These are phyloP conservation scores for Numida meleagris DNA, from an alignment of 2,113 vertebrate species.

Conservation along the genomic window DNA sequence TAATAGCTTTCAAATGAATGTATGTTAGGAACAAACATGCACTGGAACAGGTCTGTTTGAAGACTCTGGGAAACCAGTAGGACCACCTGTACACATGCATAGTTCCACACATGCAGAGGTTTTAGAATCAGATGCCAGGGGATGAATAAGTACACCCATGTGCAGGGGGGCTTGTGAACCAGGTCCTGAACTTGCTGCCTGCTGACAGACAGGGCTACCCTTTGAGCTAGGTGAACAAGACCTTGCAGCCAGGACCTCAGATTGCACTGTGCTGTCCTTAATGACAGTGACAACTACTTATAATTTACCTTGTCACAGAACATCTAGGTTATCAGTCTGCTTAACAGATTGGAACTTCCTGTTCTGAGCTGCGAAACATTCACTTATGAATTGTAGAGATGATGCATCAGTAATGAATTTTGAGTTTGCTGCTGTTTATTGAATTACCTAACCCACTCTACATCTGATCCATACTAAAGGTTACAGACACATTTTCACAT, in stretches of 20 bases:
- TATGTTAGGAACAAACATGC: background rate
- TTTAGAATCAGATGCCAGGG: background rate
- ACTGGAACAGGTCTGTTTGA: background rate
- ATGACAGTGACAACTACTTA: background rate
- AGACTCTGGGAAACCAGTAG: background rate
- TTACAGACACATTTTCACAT: background rate
- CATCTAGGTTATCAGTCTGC: background rate
- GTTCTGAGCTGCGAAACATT: background rate
- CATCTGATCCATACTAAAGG: background rate
- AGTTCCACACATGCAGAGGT: background rate
- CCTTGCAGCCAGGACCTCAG: background rate
- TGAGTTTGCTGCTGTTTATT: background rate
- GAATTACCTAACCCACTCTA: background rate
- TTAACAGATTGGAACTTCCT: background rate
- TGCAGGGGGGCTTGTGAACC: background rate
- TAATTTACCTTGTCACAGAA: background rate
- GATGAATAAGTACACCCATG: background rate
- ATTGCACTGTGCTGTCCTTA: background rate
- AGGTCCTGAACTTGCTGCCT: background rate
- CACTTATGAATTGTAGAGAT: background rate
- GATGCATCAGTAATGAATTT: background rate
- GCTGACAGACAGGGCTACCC: background rate
- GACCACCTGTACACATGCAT: background rate
- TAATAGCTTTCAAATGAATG: background rate
- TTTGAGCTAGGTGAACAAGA: background rate